Percentiles rank a stretch among this genome's conserved stretches.
Conservation (phyloP, 1,140 invertebrate genomes). For the Hestina assimilis region DNA sequence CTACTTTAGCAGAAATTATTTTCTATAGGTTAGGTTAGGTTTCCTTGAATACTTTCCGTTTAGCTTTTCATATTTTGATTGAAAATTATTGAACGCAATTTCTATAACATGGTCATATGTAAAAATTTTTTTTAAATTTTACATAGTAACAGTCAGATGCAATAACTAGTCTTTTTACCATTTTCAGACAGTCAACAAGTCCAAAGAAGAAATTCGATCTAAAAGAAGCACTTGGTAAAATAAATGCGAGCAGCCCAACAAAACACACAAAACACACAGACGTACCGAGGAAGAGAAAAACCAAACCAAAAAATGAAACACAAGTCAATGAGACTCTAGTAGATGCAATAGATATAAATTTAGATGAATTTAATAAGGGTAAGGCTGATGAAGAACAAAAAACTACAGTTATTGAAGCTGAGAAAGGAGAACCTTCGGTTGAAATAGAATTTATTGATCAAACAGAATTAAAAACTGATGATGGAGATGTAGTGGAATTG, state of each 20-base stretch:
- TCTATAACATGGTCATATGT: too few relatives aligned
- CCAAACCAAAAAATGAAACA: constrained; percentile 7
- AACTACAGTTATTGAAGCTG: background rate
- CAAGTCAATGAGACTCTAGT: background rate
- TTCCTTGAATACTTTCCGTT: too few relatives aligned
- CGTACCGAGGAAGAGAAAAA: constrained; percentile 14
- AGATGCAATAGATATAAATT: background rate
- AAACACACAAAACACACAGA: constrained; percentile 10
- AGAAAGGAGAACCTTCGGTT: background rate
- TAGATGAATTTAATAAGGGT: constrained; percentile 14
- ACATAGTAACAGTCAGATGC: too few relatives aligned
- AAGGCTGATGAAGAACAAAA: background rate
- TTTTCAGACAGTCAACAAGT: constrained; percentile 13
- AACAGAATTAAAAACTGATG: background rate
- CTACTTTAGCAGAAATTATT: too few relatives aligned
- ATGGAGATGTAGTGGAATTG: background rate
- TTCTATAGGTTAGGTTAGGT: too few relatives aligned
- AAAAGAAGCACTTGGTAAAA: constrained; percentile 25
- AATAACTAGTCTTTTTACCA: background rate
- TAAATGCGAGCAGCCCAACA: constrained; percentile 23
- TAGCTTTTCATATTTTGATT: too few relatives aligned
- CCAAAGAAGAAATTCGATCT: constrained; percentile 21
- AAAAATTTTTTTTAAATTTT: too few relatives aligned
- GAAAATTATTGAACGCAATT: too few relatives aligned
- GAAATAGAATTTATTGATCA: constrained; percentile 18